Conservation (phyloP, 2,888 invertebrate genomes). For the Drosophila ezoana region DNA sequence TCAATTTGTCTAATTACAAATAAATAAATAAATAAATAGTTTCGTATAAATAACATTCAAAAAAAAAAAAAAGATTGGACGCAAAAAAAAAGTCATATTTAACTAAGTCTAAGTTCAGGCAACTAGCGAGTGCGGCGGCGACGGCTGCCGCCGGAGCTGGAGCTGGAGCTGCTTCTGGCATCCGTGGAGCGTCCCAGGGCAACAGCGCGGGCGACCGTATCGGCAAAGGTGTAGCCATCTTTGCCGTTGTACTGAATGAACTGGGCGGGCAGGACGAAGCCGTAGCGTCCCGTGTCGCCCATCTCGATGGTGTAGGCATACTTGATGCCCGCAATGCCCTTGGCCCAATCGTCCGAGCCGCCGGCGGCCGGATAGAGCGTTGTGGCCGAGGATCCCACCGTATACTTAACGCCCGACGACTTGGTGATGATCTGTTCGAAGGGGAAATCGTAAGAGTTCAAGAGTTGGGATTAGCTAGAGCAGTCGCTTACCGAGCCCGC, state of each 20-base stretch:
- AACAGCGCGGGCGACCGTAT: constrained; percentile 87
- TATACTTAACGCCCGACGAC: constrained; percentile 87
- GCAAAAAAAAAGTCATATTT: constrained; percentile 48
- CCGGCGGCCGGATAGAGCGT: constrained; percentile 92
- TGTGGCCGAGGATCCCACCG: constrained; percentile 91
- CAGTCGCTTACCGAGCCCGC: constrained; percentile 87
- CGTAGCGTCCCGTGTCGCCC: constrained; percentile 92
- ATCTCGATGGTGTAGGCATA: constrained; percentile 96
- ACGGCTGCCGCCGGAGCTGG: constrained; percentile 19
- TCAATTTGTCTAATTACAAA: constrained; percentile 76
- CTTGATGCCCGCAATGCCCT: constrained; percentile 92
- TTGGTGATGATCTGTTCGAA: constrained; percentile 77
- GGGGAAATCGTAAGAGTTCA: background rate
- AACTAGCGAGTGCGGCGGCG: constrained; percentile 62
- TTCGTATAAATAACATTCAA: constrained; percentile 66
- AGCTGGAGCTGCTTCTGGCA: constrained; percentile 40
- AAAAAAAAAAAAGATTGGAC: constrained; percentile 20
- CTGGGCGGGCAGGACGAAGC: constrained; percentile 93
- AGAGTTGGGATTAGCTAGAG: background rate
- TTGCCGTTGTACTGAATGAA: constrained; percentile 91
- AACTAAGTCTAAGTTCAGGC: constrained; percentile 45
- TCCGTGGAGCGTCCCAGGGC: constrained; percentile 71
- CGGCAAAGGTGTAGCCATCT: constrained; percentile 90
- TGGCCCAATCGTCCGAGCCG: constrained; percentile 96
- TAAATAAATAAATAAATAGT: constrained; percentile 77